Base-by-base conservation (phyloP, 2,797 vertebrate species). In the Cheirogaleus major region DNA sequence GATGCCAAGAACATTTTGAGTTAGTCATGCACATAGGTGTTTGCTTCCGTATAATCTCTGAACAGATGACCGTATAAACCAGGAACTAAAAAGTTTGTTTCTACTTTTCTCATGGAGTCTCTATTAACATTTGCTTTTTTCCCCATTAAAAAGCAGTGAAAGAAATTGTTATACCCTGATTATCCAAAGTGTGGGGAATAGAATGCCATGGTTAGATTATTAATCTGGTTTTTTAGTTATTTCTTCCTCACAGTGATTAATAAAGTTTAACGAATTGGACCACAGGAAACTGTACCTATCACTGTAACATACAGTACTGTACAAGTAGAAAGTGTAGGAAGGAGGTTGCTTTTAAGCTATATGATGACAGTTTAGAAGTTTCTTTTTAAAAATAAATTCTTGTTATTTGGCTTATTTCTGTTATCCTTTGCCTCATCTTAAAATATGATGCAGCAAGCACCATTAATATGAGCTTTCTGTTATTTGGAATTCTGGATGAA, bases 401-500 rank as follows among this genome's bases (percentile, higher is more conserved):
- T 96, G 3, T 73, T 87, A 45, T 80, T 80, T 93, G 59, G 1
- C 45, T 92, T 86, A 41, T 45, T 89, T 96, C 90, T 90, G 9
- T 93, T 92, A 78, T 38, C 43, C 65, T 41, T 85, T 94, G 41
- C 82, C 52, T 95, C 43, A 70, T 76, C 45, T 73, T 95, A 81
- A 81, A 86, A 85, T 55, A 52, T 55, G 32, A 69, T 93, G 4
- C 43, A 95, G 79, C 63, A 93, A 89, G 55, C 84, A 55, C 23
- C 38, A 81, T 78, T 84, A 86, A 70, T 23, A 11, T 52, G 4
- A 41, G 38, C 38, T 93, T 69, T 63, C 45, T 89, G 15, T n/a
- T 93, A 52, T 93, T 79, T 86, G 78, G 59, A 92, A 95, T 94
- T 93, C 78, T 93, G 38, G 41, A 27, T 84, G 81, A 86, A 89